A percentile compares a stretch with the other conserved stretches of the same genome.
These are phyloP conservation scores for Cyphomyrus plagiostoma DNA, from an alignment of 2,113 vertebrate species.

Conservation along the genomic window DNA sequence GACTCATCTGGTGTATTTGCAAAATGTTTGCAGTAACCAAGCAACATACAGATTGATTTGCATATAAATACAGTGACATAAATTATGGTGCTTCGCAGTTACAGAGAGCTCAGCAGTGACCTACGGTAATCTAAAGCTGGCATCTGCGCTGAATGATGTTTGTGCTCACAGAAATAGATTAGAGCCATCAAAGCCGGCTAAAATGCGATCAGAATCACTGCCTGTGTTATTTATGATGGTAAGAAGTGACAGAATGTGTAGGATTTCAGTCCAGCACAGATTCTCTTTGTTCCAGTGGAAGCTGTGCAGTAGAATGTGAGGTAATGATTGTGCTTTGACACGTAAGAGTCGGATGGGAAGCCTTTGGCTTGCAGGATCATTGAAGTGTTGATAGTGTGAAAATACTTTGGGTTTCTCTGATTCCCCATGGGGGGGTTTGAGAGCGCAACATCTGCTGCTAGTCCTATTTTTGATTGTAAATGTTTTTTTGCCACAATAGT, in stretches of 20 bases:
- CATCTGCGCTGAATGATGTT: neutral
- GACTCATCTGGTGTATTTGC: neutral
- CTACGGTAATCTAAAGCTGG: neutral
- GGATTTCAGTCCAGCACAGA: neutral
- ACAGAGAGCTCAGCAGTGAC: constrained; percentile 21
- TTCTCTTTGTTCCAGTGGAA: neutral
- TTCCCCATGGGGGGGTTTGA: neutral
- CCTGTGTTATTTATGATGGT: neutral
- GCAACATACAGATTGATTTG: constrained; percentile 21
- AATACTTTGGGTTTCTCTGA: neutral
- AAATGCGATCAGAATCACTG: neutral
- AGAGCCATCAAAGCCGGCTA: neutral
- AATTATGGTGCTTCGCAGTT: constrained; percentile 18
- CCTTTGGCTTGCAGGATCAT: neutral
- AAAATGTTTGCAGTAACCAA: neutral
- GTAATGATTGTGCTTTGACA: neutral
- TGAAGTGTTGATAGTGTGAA: constrained; percentile 3
- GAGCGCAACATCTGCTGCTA: constrained; percentile 1
- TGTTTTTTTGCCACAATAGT: neutral
- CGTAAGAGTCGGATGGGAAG: neutral
- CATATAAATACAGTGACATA: constrained; percentile 30
- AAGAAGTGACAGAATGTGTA: neutral
- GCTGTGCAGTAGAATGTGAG: neutral
- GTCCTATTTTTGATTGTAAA: neutral
- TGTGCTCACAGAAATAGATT: neutral